Percentiles rank a stretch among this genome's conserved stretches.
Conservation (phyloP, 2,888 invertebrate species). For the Empis livida region DNA sequence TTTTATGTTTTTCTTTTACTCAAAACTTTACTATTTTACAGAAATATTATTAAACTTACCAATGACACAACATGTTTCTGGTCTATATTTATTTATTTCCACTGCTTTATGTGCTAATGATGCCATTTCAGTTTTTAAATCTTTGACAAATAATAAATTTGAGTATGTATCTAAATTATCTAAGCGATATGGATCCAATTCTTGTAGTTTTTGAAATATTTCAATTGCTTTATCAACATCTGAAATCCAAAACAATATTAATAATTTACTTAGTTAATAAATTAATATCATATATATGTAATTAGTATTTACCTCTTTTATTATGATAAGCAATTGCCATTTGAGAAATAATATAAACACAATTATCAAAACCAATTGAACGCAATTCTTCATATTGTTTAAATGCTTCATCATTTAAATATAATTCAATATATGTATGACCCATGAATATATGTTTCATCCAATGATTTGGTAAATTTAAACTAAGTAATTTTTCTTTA, state of each 20-base stretch:
- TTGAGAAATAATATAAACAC: conserved; percentile 81
- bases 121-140: conserved; percentile 81
- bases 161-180: conserved; percentile 96
- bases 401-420: conserved; percentile 79
- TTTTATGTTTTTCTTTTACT: too few species aligned
- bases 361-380: conserved; percentile 69
- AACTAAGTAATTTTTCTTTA: conserved; percentile 55
- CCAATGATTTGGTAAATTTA: conserved; percentile 78
- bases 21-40: too few species aligned
- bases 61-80: conserved; percentile 96
- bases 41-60: conserved; percentile 36
- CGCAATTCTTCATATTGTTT: conserved; percentile 67
- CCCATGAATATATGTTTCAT: conserved; percentile 87
- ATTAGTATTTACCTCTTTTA: conserved; percentile 53
- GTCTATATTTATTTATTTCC: conserved; percentile 89
- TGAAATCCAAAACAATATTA: conserved; percentile 29
- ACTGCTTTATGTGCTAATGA: conserved; percentile 87
- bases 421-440: conserved; percentile 78
- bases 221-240: conserved; percentile 82
- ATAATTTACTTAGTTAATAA: not conserved
- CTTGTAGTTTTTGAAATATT: conserved; percentile 69
- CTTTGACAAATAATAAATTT: conserved; percentile 88
- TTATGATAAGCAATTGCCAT: conserved; percentile 89
- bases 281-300: too few species aligned
- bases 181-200: conserved; percentile 80